Evolutionary conservation across 2,797 vertebrate species (phyloP), one percentile per base, ranked within the genome.

Genomic region (Takifugu rubripes): DNA sequence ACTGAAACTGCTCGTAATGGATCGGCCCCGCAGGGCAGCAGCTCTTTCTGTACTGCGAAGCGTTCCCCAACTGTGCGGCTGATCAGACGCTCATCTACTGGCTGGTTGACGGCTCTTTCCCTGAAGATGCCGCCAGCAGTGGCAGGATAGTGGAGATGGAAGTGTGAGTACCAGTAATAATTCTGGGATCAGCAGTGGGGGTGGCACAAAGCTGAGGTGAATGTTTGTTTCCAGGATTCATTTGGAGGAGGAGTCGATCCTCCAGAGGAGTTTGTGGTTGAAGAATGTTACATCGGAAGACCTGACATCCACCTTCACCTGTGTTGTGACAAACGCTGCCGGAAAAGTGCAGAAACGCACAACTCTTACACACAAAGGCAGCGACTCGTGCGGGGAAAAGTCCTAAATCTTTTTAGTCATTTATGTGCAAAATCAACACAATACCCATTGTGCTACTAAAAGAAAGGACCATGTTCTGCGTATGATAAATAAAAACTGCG

Each of bases 31-130:
- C 73, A 92, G 91, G 87, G 15, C 2, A 75, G 6, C 12, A 0
- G 0, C 53, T 88, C 33, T 10, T 54, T 5, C 70, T 92, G n/a
- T 6, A 55, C 43, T 93, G 92, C n/a, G 36, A 54, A 2, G 90
- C 88, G 0, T 12, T 61, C 3, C 49, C 77, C 11, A 68, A 68
- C 6, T 77, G 55, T 24, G 54, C 75, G 0, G 67, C 60, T 3
- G 80, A 70, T 1, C 36, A 64, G 40, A 61, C 77, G 0, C 59
- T 92, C 4, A 88, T 94, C 70, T 94, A 94, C 79, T 94, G 94
- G 93, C 79, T 95, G 43, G 84, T 91, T n/a, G 89, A 94, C 0
- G 79, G 66, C 17, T 76, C 78, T 2, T 94, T 94, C 73, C 90
- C 92, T 0, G 90, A 93, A 36, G 84, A 87, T 0, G 43, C 66